These are phyloP conservation scores for Caenorhabditis elegans DNA, from an alignment of 1,140 invertebrate genomes.

Conservation along the genomic window DNA sequence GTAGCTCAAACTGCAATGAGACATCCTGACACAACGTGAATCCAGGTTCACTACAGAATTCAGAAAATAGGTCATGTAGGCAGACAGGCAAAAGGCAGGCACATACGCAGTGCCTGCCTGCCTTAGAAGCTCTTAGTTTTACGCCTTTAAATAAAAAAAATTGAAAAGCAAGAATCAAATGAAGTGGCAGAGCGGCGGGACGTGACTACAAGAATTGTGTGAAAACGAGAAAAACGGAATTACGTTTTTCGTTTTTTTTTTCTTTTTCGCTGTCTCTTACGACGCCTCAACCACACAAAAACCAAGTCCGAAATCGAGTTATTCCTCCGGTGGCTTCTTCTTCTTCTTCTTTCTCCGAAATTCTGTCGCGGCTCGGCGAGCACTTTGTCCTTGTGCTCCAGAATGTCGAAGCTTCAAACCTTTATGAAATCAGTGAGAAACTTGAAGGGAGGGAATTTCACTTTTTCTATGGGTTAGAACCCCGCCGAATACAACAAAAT, in stretches of 20 bases:
- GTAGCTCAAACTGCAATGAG: too few species aligned
- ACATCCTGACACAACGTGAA: too few species aligned
- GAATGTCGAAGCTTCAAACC: background rate
- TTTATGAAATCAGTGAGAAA: conserved; percentile 14
- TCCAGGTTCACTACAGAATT: too few species aligned
- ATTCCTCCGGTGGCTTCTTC: background rate
- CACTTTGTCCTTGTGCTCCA: conserved; percentile 1
- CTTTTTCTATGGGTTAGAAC: too few species aligned
- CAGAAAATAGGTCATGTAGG: too few species aligned
- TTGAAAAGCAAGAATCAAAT: background rate
- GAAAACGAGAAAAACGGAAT: conserved; percentile 14
- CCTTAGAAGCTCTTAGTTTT: too few species aligned
- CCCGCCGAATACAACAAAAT: too few species aligned
- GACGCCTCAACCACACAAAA: background rate
- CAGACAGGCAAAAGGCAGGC: too few species aligned
- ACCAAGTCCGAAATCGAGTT: conserved; percentile 25
- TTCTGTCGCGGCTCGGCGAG: conserved; percentile 5
- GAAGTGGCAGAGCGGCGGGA: background rate
- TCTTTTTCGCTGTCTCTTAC: too few species aligned
- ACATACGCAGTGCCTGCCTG: too few species aligned
- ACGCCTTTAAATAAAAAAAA: too few species aligned
- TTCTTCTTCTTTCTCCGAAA: conserved; percentile 15
- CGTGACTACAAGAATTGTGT: too few species aligned
- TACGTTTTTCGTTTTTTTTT: conserved; percentile 29
- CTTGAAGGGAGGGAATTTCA: background rate